Percentiles rank a stretch among this genome's conserved stretches.
Conservation (phyloP, 2,797 vertebrate genomes). For the Pagetopsis macropterus region DNA sequence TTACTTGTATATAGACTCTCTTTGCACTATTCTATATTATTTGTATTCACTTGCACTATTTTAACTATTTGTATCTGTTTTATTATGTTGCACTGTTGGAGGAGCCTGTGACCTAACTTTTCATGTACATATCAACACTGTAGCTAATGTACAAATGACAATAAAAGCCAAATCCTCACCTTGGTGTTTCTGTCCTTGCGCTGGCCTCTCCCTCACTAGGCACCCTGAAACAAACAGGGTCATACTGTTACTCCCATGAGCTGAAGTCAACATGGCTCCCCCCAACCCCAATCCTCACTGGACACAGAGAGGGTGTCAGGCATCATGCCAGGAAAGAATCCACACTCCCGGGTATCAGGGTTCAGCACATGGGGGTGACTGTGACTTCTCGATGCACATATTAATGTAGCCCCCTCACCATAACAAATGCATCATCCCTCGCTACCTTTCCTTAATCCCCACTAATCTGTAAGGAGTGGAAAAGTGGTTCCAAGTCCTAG, state of each 20-base stretch:
- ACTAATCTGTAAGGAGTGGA: slow-evolving; percentile 37
- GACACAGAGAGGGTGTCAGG: slow-evolving; percentile 69
- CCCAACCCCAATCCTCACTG: slow-evolving; percentile 47
- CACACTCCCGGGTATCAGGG: slow-evolving; percentile 67
- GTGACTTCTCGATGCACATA: slow-evolving; percentile 30
- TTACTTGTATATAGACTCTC: no score
- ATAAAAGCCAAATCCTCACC: slow-evolving; percentile 84
- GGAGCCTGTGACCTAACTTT: no score
- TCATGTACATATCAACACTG: no score
- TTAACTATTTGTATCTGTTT: no score
- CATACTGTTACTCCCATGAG: slow-evolving; percentile 58
- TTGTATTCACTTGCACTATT: no score
- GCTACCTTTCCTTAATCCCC: slow-evolving; percentile 70
- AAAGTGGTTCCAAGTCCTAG: slow-evolving; percentile 21
- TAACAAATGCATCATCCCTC: slow-evolving; percentile 44
- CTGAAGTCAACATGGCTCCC: neutral
- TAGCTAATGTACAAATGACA: no score
- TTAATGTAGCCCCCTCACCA: slow-evolving; percentile 39
- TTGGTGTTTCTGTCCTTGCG: slow-evolving; percentile 92
- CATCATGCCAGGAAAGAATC: slow-evolving; percentile 79
- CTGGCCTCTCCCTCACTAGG: slow-evolving; percentile 96
- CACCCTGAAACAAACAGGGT: slow-evolving; percentile 89
- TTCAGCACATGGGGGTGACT: slow-evolving; percentile 64
- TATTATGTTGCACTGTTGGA: no score
- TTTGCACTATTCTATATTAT: no score